These are phyloP conservation scores for Sminthurinus signatus DNA, from an alignment of 1,140 invertebrate species.

Conservation along the genomic window DNA sequence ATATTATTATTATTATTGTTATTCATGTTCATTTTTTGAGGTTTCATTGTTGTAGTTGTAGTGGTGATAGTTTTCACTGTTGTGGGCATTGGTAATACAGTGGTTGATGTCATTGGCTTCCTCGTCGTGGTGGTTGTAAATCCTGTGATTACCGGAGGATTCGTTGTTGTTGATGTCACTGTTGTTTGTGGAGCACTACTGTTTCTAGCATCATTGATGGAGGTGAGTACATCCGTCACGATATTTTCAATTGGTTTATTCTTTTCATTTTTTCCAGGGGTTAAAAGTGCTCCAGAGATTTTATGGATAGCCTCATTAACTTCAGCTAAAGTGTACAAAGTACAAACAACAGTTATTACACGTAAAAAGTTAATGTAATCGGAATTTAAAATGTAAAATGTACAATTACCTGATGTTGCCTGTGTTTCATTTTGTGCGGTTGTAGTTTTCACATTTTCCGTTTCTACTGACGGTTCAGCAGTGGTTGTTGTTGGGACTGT, in stretches of 20 bases:
- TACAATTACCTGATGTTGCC: no score
- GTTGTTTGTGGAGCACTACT: not conserved
- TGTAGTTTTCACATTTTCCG: conserved; percentile 6
- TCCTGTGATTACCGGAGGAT: conserved; percentile 1
- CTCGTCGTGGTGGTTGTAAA: not conserved
- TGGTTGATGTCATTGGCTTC: conserved; percentile 3
- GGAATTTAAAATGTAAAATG: no score
- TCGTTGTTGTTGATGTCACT: conserved; percentile 8
- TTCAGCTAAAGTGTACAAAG: conserved; percentile 38
- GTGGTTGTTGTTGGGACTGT: conserved; percentile 3
- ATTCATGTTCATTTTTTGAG: not conserved
- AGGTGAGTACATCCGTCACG: conserved; percentile 33
- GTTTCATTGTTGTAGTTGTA: conserved; percentile 12
- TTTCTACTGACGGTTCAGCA: conserved; percentile 27
- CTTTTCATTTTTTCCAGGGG: conserved; percentile 16
- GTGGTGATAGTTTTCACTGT: not conserved
- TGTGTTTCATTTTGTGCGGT: conserved; percentile 34
- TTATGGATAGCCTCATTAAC: conserved; percentile 39
- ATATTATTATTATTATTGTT: no score
- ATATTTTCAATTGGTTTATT: conserved; percentile 38
- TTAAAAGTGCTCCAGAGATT: conserved; percentile 37
- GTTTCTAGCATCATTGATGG: conserved; percentile 33
- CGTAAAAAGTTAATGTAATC: no score
- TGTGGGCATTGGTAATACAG: not conserved
- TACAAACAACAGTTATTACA: no score